Conservation (phyloP, 2,888 invertebrate genomes). For the Metopia argyrocephala region DNA sequence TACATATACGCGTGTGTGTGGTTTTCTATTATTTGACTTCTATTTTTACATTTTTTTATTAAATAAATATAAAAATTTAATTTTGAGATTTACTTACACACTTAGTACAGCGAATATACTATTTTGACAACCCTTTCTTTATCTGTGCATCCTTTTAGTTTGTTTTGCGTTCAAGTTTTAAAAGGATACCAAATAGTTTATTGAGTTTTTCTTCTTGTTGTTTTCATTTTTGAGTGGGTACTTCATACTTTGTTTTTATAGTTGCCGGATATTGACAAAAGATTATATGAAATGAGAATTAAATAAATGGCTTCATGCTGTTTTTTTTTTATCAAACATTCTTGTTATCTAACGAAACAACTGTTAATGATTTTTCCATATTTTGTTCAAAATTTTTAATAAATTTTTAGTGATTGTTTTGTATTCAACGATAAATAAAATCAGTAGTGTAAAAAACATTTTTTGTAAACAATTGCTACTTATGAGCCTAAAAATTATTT, state of each 20-base stretch:
- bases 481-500: too few species aligned
- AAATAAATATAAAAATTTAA: constrained; percentile 69
- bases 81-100: constrained; percentile 74
- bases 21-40: constrained; percentile 46
- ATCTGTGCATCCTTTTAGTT: background rate
- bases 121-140: constrained; percentile 68
- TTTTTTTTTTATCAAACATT: constrained; percentile 54
- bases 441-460: too few species aligned
- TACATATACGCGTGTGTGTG: constrained; percentile 36
- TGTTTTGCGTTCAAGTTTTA: constrained; percentile 1
- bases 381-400: too few species aligned
- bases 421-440: too few species aligned
- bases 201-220: constrained; percentile 40
- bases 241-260: constrained; percentile 46
- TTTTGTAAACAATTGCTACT: too few species aligned
- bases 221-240: constrained; percentile 36
- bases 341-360: background rate
- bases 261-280: constrained; percentile 56
- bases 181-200: constrained; percentile 20
- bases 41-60: constrained; percentile 42
- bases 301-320: constrained; percentile 75
- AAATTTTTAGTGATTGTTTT: too few species aligned
- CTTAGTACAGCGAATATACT: constrained; percentile 68
- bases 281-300: constrained; percentile 37
- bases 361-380: too few species aligned